Evolutionary conservation across 2,888 invertebrate genomes (phyloP).

Genomic region (Phaonia tiefii): DNA sequence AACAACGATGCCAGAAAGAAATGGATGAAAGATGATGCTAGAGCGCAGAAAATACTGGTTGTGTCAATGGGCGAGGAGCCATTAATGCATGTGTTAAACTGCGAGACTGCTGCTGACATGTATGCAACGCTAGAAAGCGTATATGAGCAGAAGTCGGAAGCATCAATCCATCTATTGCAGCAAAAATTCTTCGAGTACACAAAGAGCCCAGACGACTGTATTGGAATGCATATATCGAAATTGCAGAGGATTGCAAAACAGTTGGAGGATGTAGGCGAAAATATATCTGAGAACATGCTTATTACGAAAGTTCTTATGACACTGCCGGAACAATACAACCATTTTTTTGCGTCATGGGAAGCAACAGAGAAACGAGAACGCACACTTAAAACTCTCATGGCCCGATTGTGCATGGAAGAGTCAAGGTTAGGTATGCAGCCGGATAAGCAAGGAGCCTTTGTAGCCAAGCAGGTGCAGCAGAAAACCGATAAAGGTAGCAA

Average conservation of each 20-base stretch:
- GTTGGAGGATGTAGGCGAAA: conserved; percentile 64
- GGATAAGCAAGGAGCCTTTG: conserved; percentile 46
- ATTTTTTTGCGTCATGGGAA: conserved; percentile 68
- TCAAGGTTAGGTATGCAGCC: conserved; percentile 53
- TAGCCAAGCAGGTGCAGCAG: conserved; percentile 72
- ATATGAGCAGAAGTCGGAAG: conserved; percentile 75
- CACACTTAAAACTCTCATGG: conserved; percentile 68
- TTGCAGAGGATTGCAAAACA: conserved; percentile 60
- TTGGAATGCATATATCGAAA: conserved; percentile 65
- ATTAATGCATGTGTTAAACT: conserved; percentile 66
- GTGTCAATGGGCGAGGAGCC: conserved; percentile 61
- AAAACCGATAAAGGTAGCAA: conserved; percentile 71
- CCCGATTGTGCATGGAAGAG: conserved; percentile 66
- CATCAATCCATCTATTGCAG: conserved; percentile 74
- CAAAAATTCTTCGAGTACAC: conserved; percentile 69
- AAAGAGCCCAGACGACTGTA: conserved; percentile 61
- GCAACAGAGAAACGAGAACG: conserved; percentile 67
- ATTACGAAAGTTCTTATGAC: conserved; percentile 70
- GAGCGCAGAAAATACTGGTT: conserved; percentile 25
- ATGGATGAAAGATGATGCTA: conserved; percentile 17
- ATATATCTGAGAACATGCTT: conserved; percentile 65
- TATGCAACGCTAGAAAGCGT: conserved; percentile 65
- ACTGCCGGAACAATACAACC: conserved; percentile 69
- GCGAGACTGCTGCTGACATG: conserved; percentile 63
- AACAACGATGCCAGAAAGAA: too few species aligned